Evolutionary conservation across 2,888 invertebrate genomes (phyloP), one percentile per base, ranked within the genome.

Genomic region (Limenitis camilla): DNA sequence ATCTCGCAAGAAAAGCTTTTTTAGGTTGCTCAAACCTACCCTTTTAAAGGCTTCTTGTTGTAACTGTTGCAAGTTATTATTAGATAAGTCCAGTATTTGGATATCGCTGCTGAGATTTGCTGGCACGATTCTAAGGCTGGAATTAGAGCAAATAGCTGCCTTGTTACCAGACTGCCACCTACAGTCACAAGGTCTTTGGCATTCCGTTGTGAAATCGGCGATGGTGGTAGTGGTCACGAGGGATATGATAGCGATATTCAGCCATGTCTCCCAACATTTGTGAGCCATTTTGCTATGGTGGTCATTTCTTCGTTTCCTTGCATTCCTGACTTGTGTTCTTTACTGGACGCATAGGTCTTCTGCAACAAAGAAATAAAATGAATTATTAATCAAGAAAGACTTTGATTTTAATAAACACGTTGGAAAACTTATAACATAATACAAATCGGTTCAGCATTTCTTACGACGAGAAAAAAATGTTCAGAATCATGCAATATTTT

Each of bases 131-230:
- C 82, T 90, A 28, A 95, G 88, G 35, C 90, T 90, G 41, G 90
- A 90, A 56, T 90, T 89, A 45, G 90, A 90, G 79, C 97, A 97
- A 66, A 95, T 93, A 30, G 96, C 96, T 2, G 92, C 92, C 76
- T 93, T 95, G 76, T 93, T 94, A 0, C 96, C 96, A 28, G 92
- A 92, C 52, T 92, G 92, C 96, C 96, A 96, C 68, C 93, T 91
- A 76, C 96, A 96, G 71, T 92, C 92, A 80, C 96, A 96, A 11
- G 89, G 88, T 60, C 89, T 80, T 59, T 91, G 90, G 81, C 93
- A 94, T 74, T 89, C 89, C 40, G 89, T 89, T 53, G 89, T 89
- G 74, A 91, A 91, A 66, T 87, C 88, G 57, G 88, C 87, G 56
- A 78, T 75, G 49, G 83, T 79, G 30, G 81, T 75, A 31, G 69